Base-by-base conservation (phyloP, 2,888 invertebrate species). In the Thelaira solivaga region DNA sequence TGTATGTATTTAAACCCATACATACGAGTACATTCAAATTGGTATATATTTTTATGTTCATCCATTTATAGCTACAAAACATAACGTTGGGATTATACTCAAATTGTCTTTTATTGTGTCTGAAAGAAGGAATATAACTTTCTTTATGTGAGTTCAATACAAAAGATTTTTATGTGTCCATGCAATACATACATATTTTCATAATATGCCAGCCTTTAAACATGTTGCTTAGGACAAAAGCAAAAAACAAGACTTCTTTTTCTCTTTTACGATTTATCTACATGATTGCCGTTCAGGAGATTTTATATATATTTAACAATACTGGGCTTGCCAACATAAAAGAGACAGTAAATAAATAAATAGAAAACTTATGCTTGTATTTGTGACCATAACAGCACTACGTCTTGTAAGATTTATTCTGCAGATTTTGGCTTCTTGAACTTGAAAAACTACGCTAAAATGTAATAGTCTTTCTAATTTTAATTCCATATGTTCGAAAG, bases 181-280 rank as follows among this genome's bases (percentile, higher is more conserved):
- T n/a, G n/a, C n/a, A n/a, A n/a, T n/a, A n/a, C n/a, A n/a, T n/a
- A n/a, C n/a, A n/a, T n/a, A n/a, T n/a, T n/a, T n/a, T n/a, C n/a
- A n/a, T n/a, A n/a, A 20, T 45, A 10, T 43, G 43, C 57, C 36
- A 51, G 43, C 36, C 76, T 49, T 76, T 59, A 55, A 39, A 64
- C 55, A 72, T 74, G 65, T 71, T 80, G 64, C 67, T 78, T 76
- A 64, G 11, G n/a, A n/a, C n/a, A n/a, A n/a, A n/a, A n/a, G n/a
- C 22, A 26, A 81, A 57, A 65, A 68, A 71, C 20, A 22, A 41
- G 1, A 4, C 2, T 22, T 41, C 31, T 45, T 13, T 73, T 81
- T 80, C n/a, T n/a, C 81, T 83, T 85, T 85, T 85, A 85, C 77
- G 83, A 84, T 75, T 71, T 80, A 41, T 41, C 36, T 77, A 61